Evolutionary conservation across 2,113 vertebrate species (phyloP).

Genomic region (Falcunculus frontatus): DNA sequence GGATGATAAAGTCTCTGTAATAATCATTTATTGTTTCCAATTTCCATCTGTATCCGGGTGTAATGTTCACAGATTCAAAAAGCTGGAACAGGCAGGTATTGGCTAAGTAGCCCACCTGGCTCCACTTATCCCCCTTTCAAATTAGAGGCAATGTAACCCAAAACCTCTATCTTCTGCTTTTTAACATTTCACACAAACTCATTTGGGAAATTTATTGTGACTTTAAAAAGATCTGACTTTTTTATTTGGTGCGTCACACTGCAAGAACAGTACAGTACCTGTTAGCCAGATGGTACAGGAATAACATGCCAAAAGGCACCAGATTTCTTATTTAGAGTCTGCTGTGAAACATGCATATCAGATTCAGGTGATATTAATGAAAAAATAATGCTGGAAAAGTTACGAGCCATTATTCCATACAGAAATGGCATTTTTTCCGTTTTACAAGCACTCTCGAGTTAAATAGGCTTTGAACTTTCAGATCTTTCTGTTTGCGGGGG

Average conservation of each 20-base stretch:
- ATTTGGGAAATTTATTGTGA: constrained; percentile 75
- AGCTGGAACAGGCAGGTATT: constrained; percentile 35
- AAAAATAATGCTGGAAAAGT: constrained; percentile 72
- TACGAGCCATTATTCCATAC: constrained; percentile 71
- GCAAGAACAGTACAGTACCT: constrained; percentile 74
- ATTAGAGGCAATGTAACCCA: constrained; percentile 70
- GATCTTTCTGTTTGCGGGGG: constrained; percentile 55
- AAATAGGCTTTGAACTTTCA: constrained; percentile 76
- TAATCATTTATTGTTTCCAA: constrained; percentile 71
- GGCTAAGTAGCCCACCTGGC: constrained; percentile 71
- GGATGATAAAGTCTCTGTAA: constrained; percentile 6
- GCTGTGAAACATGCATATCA: constrained; percentile 60
- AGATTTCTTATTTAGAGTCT: constrained; percentile 70
- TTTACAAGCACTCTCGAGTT: constrained; percentile 68
- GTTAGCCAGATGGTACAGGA: constrained; percentile 73
- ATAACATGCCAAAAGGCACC: constrained; percentile 66
- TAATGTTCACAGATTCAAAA: constrained; percentile 72
- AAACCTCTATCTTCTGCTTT: constrained; percentile 76
- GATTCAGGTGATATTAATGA: constrained; percentile 70
- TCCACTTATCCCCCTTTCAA: constrained; percentile 72
- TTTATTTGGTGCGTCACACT: constrained; percentile 69
- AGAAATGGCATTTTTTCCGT: constrained; percentile 63
- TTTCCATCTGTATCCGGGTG: constrained; percentile 62
- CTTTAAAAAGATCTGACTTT: constrained; percentile 76
- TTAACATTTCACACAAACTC: constrained; percentile 73